phyloP scores from a whole-genome alignment of 2,888 invertebrate genomes.

The Acleris holmiana region DNA sequence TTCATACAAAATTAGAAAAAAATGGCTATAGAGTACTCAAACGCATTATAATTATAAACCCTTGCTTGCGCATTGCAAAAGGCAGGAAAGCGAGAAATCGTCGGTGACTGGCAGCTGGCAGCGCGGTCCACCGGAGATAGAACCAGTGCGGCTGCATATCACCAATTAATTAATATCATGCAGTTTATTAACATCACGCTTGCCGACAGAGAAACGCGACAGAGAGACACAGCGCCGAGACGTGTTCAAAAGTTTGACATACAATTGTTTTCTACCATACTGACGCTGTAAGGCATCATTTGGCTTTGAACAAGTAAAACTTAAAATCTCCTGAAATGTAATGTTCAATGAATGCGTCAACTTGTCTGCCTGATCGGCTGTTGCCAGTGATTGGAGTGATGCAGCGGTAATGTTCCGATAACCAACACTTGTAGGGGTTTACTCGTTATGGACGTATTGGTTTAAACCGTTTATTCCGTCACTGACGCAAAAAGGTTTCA shows the following conservation, averaged over 20 bases:
- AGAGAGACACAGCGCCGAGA: too few relatives aligned
- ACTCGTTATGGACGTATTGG: constrained; percentile 26
- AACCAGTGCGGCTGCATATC: constrained; percentile 41
- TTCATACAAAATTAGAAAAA: too few relatives aligned
- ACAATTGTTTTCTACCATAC: too few relatives aligned
- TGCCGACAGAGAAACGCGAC: constrained; percentile 30
- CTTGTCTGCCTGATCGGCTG: too few relatives aligned
- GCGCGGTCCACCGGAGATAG: constrained; percentile 55
- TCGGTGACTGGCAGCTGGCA: constrained; percentile 35
- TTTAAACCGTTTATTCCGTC: constrained; percentile 26
- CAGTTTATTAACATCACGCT: constrained; percentile 30
- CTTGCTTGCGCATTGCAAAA: neutral
- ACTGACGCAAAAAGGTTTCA: constrained; percentile 17
- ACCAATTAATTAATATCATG: constrained; percentile 37
- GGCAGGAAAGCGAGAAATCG: constrained; percentile 71
- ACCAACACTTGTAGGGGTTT: constrained; percentile 32
- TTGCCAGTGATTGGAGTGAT: constrained; percentile 7
- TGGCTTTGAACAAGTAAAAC: too few relatives aligned
- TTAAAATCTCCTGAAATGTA: too few relatives aligned
- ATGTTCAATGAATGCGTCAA: too few relatives aligned
- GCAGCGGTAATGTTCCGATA: constrained; percentile 17
- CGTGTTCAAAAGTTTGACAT: too few relatives aligned
- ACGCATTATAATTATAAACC: neutral
- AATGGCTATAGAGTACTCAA: neutral
- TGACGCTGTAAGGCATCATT: too few relatives aligned